Percentiles rank a stretch among this genome's conserved stretches.
Evolutionary conservation across 2,888 invertebrate species (phyloP).

Genomic region (Nyleta sp.): DNA sequence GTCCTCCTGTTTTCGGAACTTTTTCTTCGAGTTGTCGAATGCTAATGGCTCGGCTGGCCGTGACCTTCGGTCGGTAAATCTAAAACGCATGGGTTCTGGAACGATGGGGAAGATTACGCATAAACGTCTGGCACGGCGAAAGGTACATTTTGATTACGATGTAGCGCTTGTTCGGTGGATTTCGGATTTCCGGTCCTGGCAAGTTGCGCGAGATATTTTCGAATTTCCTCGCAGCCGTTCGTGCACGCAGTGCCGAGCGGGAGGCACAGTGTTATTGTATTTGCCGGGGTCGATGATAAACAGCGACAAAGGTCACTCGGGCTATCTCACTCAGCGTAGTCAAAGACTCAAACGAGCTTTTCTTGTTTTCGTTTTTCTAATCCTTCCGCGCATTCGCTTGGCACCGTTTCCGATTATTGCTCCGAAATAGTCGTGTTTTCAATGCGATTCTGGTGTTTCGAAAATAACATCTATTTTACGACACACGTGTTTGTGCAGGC

Average conservation of each 20-base stretch:
- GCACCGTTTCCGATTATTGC: neutral
- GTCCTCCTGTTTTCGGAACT: constrained; percentile 4
- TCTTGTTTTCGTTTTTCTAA: constrained; percentile 48
- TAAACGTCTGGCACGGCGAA: neutral
- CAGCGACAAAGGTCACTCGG: constrained; percentile 51
- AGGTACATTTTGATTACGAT: too few relatives aligned
- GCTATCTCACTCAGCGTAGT: constrained; percentile 30
- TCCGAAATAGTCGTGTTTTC: constrained; percentile 15
- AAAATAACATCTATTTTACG: too few relatives aligned
- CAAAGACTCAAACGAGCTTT: constrained; percentile 35
- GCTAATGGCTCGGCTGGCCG: constrained; percentile 41
- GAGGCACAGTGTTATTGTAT: constrained; percentile 35
- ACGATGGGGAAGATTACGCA: neutral
- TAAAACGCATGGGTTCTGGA: neutral
- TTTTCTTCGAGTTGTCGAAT: constrained; percentile 11
- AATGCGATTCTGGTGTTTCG: neutral
- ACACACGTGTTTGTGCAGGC: too few relatives aligned
- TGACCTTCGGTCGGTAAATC: constrained; percentile 53
- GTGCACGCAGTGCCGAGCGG: neutral
- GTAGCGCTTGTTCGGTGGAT: neutral
- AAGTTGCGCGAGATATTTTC: neutral
- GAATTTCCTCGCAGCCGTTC: constrained; percentile 10
- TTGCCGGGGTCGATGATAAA: constrained; percentile 51
- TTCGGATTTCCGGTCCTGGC: neutral
- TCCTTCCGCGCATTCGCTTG: constrained; percentile 12